Percentiles rank a stretch among this genome's conserved stretches.
These are phyloP conservation scores for Frankliniella fusca DNA, from an alignment of 2,888 invertebrate species.

Conservation along the genomic window DNA sequence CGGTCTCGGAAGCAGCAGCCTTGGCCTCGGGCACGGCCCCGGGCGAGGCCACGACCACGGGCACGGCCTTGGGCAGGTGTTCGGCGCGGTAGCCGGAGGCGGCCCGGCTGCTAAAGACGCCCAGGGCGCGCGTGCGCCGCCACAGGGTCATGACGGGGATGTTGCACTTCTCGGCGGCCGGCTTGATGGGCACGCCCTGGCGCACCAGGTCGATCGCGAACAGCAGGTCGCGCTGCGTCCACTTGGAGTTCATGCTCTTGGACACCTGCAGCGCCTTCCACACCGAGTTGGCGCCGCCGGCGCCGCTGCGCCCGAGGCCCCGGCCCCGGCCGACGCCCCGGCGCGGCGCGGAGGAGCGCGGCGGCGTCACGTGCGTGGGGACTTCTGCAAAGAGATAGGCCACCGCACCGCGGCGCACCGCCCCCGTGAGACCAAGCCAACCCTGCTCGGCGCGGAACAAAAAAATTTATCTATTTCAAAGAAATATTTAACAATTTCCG, in stretches of 20 bases:
- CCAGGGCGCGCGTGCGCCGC: slow-evolving; percentile 45
- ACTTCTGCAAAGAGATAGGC: not conserved
- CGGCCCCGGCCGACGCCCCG: not conserved
- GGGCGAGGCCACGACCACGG: not conserved
- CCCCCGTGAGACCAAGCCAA: no score
- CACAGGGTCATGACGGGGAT: slow-evolving; percentile 47
- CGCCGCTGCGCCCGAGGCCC: not conserved
- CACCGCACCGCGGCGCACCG: no score
- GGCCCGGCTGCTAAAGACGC: slow-evolving; percentile 43
- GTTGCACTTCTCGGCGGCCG: slow-evolving; percentile 44
- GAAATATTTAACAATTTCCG: no score
- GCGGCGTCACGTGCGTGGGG: not conserved
- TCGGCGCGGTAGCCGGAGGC: slow-evolving; percentile 29
- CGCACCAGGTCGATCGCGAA: slow-evolving; percentile 45
- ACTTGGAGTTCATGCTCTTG: slow-evolving; percentile 40
- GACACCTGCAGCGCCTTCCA: slow-evolving; percentile 38
- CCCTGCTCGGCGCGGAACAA: no score
- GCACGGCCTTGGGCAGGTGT: not conserved
- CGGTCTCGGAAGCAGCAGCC: not conserved
- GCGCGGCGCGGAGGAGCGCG: not conserved
- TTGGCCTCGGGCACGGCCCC: not conserved
- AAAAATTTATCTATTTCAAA: no score
- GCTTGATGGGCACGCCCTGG: slow-evolving; percentile 45
- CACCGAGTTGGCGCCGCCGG: not conserved
- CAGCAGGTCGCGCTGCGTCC: slow-evolving; percentile 43